phyloP scores from a whole-genome alignment of 2,113 vertebrate genomes.

The Siphamia tubifer region DNA sequence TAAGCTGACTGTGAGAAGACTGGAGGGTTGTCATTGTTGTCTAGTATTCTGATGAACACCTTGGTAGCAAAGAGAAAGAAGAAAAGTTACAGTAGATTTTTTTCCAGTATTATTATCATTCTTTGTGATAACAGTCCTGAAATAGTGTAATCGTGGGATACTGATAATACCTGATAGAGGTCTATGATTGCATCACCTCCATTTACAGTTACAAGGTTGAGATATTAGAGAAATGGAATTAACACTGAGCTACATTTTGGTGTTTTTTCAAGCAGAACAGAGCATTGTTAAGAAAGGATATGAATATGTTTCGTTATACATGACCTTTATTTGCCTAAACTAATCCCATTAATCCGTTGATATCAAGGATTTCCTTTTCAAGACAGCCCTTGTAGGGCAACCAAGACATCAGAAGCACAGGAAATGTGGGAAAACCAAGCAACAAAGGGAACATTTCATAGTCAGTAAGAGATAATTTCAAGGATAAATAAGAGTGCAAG shows the following conservation, averaged over 20 bases:
- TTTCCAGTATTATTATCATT: not conserved
- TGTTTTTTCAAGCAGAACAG: not conserved
- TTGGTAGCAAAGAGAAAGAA: slow-evolving; percentile 47
- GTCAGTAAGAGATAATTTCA: slow-evolving; percentile 48
- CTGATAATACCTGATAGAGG: not conserved
- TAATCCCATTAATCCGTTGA: slow-evolving; percentile 52
- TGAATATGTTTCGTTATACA: slow-evolving; percentile 14
- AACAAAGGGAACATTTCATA: slow-evolving; percentile 51
- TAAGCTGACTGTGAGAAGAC: slow-evolving; percentile 91
- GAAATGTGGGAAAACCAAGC: slow-evolving; percentile 17
- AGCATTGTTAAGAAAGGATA: not conserved
- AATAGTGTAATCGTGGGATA: not conserved
- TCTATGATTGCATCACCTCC: not conserved
- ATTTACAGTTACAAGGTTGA: not conserved
- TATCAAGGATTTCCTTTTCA: slow-evolving; percentile 36
- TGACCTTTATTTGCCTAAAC: slow-evolving; percentile 22
- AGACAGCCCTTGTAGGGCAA: slow-evolving; percentile 8
- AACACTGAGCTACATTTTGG: not conserved
- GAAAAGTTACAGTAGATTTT: not conserved
- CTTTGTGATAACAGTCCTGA: not conserved
- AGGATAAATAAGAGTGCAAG: slow-evolving; percentile 7
- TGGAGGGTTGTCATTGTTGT: slow-evolving; percentile 97
- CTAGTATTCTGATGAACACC: slow-evolving; percentile 92
- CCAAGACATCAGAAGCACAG: slow-evolving; percentile 9
- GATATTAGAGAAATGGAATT: not conserved